Conservation (phyloP, 2,888 invertebrate genomes). For the Protophormia terraenovae region DNA sequence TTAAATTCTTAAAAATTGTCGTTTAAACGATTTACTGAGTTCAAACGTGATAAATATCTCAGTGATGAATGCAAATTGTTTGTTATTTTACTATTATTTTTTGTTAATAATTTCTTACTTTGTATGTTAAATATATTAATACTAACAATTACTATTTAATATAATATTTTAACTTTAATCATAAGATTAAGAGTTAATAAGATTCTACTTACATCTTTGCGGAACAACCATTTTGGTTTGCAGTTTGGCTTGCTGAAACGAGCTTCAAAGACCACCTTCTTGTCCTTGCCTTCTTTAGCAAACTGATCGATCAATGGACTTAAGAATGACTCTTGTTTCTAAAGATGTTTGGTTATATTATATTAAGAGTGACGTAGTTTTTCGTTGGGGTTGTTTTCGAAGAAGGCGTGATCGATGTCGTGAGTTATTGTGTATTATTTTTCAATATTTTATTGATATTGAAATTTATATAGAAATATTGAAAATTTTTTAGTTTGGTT, state of each 20-base stretch:
- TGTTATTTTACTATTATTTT: too few species aligned
- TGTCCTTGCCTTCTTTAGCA: constrained; percentile 97
- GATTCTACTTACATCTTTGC: constrained; percentile 91
- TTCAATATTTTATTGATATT: constrained; percentile 52
- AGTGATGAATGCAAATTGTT: too few species aligned
- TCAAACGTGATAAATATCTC: too few species aligned
- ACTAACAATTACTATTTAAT: not conserved
- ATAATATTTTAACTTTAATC: not conserved
- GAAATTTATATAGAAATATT: constrained; percentile 46
- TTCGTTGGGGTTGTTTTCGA: constrained; percentile 71
- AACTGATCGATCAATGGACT: constrained; percentile 96
- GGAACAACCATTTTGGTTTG: constrained; percentile 95
- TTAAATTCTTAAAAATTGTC: too few species aligned
- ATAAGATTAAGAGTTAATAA: not conserved
- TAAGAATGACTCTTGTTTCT: constrained; percentile 97
- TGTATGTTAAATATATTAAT: too few species aligned
- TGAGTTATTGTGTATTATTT: constrained; percentile 46
- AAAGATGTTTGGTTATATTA: constrained; percentile 66
- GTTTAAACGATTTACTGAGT: too few species aligned
- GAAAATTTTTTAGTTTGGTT: constrained; percentile 56
- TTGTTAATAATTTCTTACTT: too few species aligned
- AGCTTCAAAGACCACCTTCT: constrained; percentile 95
- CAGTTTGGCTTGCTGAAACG: constrained; percentile 98
- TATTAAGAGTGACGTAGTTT: not conserved
- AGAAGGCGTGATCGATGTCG: constrained; percentile 37